phyloP scores from a whole-genome alignment of 2,113 vertebrate species.

The Centropristis striata region DNA sequence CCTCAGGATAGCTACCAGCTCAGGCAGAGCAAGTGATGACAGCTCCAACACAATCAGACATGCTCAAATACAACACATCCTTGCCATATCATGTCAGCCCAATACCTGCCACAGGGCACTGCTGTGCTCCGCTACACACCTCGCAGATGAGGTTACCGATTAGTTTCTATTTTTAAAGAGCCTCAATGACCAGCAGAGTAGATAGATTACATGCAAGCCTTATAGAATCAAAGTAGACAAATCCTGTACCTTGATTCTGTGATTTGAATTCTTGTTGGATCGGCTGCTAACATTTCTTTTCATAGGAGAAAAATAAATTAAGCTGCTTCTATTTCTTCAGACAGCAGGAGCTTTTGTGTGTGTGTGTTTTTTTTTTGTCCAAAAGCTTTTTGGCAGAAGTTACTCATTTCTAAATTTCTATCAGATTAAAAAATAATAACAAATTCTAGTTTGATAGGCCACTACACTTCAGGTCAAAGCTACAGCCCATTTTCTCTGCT shows the following conservation, averaged over 20 bases:
- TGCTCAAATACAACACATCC: slow-evolving; percentile 67
- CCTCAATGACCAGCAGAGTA: slow-evolving; percentile 36
- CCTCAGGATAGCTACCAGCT: slow-evolving; percentile 57
- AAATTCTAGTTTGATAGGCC: slow-evolving; percentile 8
- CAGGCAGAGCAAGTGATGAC: slow-evolving; percentile 66
- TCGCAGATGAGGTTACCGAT: slow-evolving; percentile 65
- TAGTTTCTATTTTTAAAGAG: slow-evolving; percentile 63
- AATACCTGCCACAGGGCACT: slow-evolving; percentile 61
- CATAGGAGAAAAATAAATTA: not conserved
- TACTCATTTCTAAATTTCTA: slow-evolving; percentile 5
- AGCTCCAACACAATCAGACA: slow-evolving; percentile 64
- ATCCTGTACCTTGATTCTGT: not conserved
- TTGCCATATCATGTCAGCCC: slow-evolving; percentile 64
- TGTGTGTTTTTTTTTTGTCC: not conserved
- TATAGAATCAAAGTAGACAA: not conserved
- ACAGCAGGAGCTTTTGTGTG: not conserved
- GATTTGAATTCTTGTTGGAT: not conserved
- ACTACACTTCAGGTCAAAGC: slow-evolving; percentile 10
- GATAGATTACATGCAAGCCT: slow-evolving; percentile 28
- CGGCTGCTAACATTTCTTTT: not conserved
- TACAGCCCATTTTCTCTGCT: slow-evolving; percentile 7
- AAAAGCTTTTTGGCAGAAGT: slow-evolving; percentile 19
- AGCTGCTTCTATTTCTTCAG: not conserved
- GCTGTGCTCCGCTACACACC: slow-evolving; percentile 50
- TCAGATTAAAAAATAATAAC: not conserved